phyloP scores from a whole-genome alignment of 2,888 invertebrate species.

The Uloborus plumipes region DNA sequence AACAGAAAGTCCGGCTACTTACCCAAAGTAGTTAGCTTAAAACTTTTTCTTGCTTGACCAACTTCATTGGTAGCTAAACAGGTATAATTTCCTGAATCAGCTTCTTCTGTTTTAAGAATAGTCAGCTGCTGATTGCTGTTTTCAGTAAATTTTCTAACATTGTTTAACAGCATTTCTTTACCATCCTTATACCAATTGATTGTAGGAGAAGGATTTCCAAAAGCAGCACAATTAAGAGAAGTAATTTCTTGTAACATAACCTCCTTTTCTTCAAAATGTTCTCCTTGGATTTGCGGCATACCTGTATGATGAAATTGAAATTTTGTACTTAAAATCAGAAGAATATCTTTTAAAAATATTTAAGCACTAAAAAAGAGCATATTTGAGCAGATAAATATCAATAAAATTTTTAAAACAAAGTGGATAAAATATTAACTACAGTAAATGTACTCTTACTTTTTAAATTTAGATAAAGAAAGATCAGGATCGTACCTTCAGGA shows the following conservation, averaged over 20 bases:
- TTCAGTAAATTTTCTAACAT: slow-evolving; percentile 6
- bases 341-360: background rate
- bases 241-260: slow-evolving; percentile 28
- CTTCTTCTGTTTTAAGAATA: slow-evolving; percentile 69
- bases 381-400: no score
- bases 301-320: slow-evolving; percentile 12
- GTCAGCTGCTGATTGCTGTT: slow-evolving; percentile 65
- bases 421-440: no score
- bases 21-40: slow-evolving; percentile 45
- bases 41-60: slow-evolving; percentile 36
- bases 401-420: no score
- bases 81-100: slow-evolving; percentile 41
- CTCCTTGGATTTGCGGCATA: slow-evolving; percentile 48
- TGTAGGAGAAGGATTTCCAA: slow-evolving; percentile 59
- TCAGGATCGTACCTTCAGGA: no score
- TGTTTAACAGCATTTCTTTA: slow-evolving; percentile 5
- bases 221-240: slow-evolving; percentile 48
- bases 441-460: no score
- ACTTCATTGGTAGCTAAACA: slow-evolving; percentile 41
- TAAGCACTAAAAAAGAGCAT: background rate
- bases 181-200: slow-evolving; percentile 62
- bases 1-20: background rate
- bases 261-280: slow-evolving; percentile 41
- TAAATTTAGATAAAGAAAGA: no score
- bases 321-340: background rate